Evolutionary conservation across 37 sponge, comb jelly and placozoan species (phyloP).

Genomic region (Amphimedon queenslandica): DNA sequence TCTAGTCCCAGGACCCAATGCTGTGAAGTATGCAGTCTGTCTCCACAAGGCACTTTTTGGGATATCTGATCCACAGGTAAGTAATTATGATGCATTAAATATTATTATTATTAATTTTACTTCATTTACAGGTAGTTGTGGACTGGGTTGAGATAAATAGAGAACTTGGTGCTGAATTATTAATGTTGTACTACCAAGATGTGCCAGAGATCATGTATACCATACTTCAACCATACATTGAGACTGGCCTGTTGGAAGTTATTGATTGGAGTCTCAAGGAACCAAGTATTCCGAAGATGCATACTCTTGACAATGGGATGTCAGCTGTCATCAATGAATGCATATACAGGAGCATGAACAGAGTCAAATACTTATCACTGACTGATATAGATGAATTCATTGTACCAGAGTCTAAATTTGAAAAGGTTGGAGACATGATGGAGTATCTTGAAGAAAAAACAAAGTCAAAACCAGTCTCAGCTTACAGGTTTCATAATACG

Average conservation of each 20-base stretch:
- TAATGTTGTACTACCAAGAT: not conserved
- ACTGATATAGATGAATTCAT: not conserved
- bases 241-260: not conserved
- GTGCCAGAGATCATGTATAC: not conserved
- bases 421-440: no score
- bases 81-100: no score
- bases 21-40: no score
- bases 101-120: no score
- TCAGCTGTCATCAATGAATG: not conserved
- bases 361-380: not conserved
- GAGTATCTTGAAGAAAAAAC: no score
- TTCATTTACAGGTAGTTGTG: no score
- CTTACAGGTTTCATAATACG: no score
- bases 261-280: not conserved
- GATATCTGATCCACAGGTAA: no score
- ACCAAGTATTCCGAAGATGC: not conserved
- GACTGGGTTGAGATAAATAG: not conserved
- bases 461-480: no score
- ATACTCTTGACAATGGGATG: not conserved
- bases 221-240: not conserved
- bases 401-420: no score
- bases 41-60: no score
- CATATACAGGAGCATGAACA: not conserved
- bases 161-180: not conserved
- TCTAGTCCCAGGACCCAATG: no score